Evolutionary conservation across 2,888 invertebrate species (phyloP), one percentile per base, ranked within the genome.

Genomic region (Urechis unicinctus): DNA sequence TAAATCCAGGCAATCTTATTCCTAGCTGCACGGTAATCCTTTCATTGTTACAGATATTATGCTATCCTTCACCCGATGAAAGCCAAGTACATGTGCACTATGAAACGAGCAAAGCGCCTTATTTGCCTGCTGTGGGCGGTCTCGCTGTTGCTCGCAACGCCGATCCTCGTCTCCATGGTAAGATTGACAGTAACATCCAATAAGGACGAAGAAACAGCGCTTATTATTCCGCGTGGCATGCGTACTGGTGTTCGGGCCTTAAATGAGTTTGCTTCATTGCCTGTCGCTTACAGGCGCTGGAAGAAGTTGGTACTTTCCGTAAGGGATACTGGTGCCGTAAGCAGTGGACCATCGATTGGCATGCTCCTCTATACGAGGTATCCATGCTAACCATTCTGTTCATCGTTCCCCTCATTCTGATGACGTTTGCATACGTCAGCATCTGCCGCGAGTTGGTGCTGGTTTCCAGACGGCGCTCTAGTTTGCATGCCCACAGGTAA

Each of bases 31-130:
- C n/a, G n/a, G n/a, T n/a, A n/a, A n/a, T n/a, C 17, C 36, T 13
- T 36, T 36, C 36, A 36, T 17, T 9, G 9, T 17, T 36, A 13
- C 78, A 86, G 86, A 71, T 86, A 85, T 74, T 85, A 86, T 68
- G 86, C 86, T 50, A 86, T 87, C 57, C 83, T 85, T 26, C 84
- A 86, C 74, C 86, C 86, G 3, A 85, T 86, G 81, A 82, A 81
- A 70, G 85, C 86, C 31, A 84, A 85, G 67, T 85, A 85, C 72
- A 81, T 84, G 42, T 86, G 86, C 68, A 86, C 86, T 17, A 83
- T 84, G 61, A 83, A 83, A 60, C 83, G 86, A 66, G 85, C 86
- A 0, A 81, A 83, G 61, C 80, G 81, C 62, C 82, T 85, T 51
- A 83, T 86, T 61, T 70, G 82, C 47, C 70, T 81, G 47, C 83